Percentiles rank a stretch among this genome's conserved stretches.
phyloP scores from a whole-genome alignment of 2,797 vertebrate species.

The Eurystomus glaucurus region DNA sequence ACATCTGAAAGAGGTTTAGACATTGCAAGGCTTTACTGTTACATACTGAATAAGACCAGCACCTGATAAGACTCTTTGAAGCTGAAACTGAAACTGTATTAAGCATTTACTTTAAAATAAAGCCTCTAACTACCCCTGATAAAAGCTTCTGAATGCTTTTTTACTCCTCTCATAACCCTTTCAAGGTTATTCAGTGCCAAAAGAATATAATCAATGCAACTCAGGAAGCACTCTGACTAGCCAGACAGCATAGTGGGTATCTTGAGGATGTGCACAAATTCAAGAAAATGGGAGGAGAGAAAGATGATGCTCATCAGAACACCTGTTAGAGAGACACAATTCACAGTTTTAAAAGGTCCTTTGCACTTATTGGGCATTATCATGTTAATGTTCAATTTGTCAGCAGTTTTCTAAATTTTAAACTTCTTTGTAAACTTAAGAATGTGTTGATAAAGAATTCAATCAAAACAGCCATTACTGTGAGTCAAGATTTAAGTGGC shows the following conservation, averaged over 20 bases:
- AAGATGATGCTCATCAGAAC: background rate
- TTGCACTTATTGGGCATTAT: background rate
- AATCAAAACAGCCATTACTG: background rate
- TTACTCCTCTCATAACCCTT: constrained; percentile 56
- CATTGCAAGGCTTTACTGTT: background rate
- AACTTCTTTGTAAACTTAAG: background rate
- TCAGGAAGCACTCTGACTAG: constrained; percentile 36
- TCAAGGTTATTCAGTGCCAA: constrained; percentile 60
- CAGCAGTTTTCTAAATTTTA: background rate
- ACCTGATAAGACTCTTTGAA: constrained; percentile 19
- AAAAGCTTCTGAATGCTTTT: constrained; percentile 72
- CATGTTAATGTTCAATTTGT: background rate
- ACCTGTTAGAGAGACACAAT: background rate
- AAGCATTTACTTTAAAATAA: constrained; percentile 74
- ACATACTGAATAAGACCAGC: constrained; percentile 13
- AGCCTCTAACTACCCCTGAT: constrained; percentile 49
- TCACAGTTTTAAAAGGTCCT: background rate
- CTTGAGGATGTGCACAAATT: background rate
- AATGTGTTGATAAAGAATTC: background rate
- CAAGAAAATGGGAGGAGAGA: background rate
- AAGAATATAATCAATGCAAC: constrained; percentile 67
- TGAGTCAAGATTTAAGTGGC: accelerated
- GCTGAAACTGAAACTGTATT: constrained; percentile 51
- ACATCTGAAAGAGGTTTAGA: constrained; percentile 43
- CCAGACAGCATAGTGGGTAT: constrained; percentile 21